phyloP scores from a whole-genome alignment of 1,140 invertebrate species.

The Aphaenogaster ashmeadi region DNA sequence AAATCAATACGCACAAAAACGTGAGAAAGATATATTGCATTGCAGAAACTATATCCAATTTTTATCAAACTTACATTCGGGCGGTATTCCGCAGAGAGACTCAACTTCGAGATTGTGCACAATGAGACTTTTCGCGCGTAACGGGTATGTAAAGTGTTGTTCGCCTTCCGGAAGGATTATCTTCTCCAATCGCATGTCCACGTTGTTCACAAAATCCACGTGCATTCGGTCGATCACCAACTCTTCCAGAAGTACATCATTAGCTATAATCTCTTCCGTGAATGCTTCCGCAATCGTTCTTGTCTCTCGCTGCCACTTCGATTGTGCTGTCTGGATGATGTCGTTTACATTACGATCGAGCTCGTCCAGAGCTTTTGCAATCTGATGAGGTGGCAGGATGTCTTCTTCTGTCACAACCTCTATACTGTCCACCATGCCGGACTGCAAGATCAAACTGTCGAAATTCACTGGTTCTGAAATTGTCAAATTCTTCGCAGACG shows the following conservation, averaged over 20 bases:
- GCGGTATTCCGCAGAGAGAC: conserved; percentile 76
- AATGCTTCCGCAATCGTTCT: background rate
- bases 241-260: conserved; percentile 59
- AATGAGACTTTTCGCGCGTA: conserved; percentile 49
- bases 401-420: conserved; percentile 32
- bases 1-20: background rate
- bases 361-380: conserved; percentile 15
- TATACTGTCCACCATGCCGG: conserved; percentile 49
- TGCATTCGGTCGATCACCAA: conserved; percentile 69
- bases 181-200: conserved; percentile 14
- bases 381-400: conserved; percentile 35
- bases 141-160: conserved; percentile 34
- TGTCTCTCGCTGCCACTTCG: background rate
- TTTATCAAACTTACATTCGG: conserved; percentile 51
- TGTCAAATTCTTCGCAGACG: conserved; percentile 44
- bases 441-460: conserved; percentile 36
- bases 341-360: conserved; percentile 17
- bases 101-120: conserved; percentile 73
- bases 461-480: conserved; percentile 38
- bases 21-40: background rate
- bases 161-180: background rate
- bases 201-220: conserved; percentile 68
- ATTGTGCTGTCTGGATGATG: background rate
- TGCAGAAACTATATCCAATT: background rate
- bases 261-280: conserved; percentile 38